Percentiles rank a stretch among this genome's conserved stretches.
phyloP scores from a whole-genome alignment of 2,888 invertebrate genomes.

The Netelia virgata region DNA sequence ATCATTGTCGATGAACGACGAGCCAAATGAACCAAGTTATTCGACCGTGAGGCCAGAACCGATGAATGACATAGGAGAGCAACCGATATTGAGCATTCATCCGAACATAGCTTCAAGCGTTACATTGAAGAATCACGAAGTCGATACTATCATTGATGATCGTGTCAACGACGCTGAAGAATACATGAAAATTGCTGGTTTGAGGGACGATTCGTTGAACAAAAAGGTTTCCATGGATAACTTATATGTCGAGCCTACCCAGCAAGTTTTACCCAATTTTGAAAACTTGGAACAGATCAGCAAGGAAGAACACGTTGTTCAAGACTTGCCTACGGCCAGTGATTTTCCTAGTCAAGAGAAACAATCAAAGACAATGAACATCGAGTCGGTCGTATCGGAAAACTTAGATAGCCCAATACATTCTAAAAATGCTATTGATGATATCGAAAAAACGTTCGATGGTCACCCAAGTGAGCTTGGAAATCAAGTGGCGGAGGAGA shows the following conservation, averaged over 20 bases:
- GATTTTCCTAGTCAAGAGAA: conserved; percentile 18
- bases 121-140: conserved; percentile 24
- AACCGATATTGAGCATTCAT: conserved; percentile 72
- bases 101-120: conserved; percentile 71
- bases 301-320: not conserved
- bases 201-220: not conserved
- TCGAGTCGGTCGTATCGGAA: not conserved
- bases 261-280: not conserved
- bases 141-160: conserved; percentile 13
- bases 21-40: conserved; percentile 66
- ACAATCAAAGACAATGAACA: not conserved
- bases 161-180: conserved; percentile 24
- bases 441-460: not conserved
- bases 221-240: not conserved
- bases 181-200: conserved; percentile 25
- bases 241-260: conserved; percentile 15
- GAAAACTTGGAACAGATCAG: not conserved
- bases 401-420: not conserved
- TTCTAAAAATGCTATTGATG: not conserved
- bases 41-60: conserved; percentile 52
- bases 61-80: conserved; percentile 60
- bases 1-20: conserved; percentile 67
- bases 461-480: not conserved
- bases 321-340: not conserved
- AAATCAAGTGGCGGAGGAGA: not conserved